phyloP scores from a whole-genome alignment of 2,113 vertebrate species.

The cat (Felis catus) region DNA sequence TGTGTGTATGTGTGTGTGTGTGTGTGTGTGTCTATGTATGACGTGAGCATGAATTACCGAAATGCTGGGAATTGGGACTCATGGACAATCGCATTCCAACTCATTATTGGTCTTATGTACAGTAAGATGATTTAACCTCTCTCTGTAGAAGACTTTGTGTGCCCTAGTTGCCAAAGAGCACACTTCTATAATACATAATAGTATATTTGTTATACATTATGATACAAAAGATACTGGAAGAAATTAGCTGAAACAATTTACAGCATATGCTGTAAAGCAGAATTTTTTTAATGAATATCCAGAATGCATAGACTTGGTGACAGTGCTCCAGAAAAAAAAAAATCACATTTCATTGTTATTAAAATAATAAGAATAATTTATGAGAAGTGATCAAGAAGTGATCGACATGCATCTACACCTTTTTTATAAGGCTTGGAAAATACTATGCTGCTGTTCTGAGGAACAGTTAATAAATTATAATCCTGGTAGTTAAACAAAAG shows the following conservation, averaged over 20 bases:
- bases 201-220: not conserved
- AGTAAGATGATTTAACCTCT: not conserved
- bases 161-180: not conserved
- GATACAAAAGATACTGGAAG: not conserved
- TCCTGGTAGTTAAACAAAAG: slow-evolving; percentile 43
- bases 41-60: not conserved
- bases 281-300: not conserved
- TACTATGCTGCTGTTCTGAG: not conserved
- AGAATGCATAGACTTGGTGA: not conserved
- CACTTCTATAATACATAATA: not conserved
- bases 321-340: not conserved
- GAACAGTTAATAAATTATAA: slow-evolving; percentile 61
- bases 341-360: not conserved
- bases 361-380: not conserved
- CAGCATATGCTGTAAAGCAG: not conserved
- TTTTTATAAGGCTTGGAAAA: slow-evolving; percentile 54
- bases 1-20: too few relatives aligned
- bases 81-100: not conserved
- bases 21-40: not conserved
- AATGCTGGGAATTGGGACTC: not conserved
- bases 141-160: not conserved
- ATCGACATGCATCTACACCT: not conserved
- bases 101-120: not conserved
- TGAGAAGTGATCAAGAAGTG: not conserved
- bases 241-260: not conserved